Conservation (phyloP, 2,888 invertebrate genomes). For the Dinocampus coccinellae region DNA sequence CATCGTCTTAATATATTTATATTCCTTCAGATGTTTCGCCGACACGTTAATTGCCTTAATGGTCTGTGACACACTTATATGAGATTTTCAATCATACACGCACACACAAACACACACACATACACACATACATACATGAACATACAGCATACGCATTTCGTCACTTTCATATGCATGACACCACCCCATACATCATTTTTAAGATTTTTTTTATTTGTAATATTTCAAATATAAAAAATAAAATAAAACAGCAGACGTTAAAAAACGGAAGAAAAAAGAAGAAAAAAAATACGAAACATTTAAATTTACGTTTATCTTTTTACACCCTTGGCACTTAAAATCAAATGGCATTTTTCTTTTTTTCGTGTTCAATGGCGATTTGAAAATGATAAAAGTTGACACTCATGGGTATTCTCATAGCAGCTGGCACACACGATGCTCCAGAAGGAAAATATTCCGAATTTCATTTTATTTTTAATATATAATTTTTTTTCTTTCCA, state of each 20-base stretch:
- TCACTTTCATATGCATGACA: no score
- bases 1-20: background rate
- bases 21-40: constrained; percentile 53
- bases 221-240: no score
- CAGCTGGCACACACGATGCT: constrained; percentile 13
- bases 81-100: constrained; percentile 49
- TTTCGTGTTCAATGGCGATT: constrained; percentile 11
- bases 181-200: constrained; percentile 20
- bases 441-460: background rate
- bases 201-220: no score
- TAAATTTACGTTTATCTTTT: constrained; percentile 20
- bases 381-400: constrained; percentile 36
- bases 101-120: constrained; percentile 28
- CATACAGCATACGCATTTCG: no score
- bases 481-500: no score
- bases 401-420: constrained; percentile 23
- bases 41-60: constrained; percentile 61
- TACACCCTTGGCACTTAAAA: background rate
- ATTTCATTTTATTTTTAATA: background rate
- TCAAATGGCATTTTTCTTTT: constrained; percentile 2
- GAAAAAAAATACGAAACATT: background rate
- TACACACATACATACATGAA: no score
- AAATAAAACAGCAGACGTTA: no score
- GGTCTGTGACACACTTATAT: constrained; percentile 56
- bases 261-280: background rate